Evolutionary conservation across 2,113 vertebrate genomes (phyloP).

Genomic region (Xiphophorus maculatus): DNA sequence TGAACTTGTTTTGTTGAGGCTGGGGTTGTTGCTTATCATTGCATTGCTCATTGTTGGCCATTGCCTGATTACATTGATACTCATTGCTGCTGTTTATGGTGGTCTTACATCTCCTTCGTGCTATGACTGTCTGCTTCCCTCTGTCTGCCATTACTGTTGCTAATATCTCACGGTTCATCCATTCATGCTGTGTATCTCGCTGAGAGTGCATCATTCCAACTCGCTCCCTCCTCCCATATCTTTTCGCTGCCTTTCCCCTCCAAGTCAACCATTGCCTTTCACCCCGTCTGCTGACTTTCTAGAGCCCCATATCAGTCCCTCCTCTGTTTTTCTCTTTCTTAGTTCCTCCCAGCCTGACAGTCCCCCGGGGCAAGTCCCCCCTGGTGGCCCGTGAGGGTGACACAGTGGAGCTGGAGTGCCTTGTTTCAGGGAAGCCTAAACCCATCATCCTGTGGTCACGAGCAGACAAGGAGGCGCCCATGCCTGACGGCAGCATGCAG

Average conservation of each 20-base stretch:
- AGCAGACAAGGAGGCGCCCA: conserved; percentile 91
- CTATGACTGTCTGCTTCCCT: conserved; percentile 24
- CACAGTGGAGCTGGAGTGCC: conserved; percentile 96
- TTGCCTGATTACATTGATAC: conserved; percentile 54
- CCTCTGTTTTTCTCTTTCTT: conserved; percentile 85
- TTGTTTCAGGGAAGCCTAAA: conserved; percentile 98
- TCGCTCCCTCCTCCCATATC: conserved; percentile 37
- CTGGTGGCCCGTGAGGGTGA: conserved; percentile 95
- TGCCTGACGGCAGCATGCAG: conserved; percentile 95
- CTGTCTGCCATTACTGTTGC: conserved; percentile 32
- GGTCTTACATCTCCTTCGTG: conserved; percentile 23
- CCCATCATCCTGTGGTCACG: conserved; percentile 98
- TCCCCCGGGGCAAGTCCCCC: conserved; percentile 95
- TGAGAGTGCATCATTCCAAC: conserved; percentile 52
- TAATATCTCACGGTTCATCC: conserved; percentile 54
- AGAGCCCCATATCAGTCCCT: conserved; percentile 85
- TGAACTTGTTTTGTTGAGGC: neutral
- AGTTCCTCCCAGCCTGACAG: conserved; percentile 98
- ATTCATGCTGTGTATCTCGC: conserved; percentile 43
- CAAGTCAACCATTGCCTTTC: conserved; percentile 51
- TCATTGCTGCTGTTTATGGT: conserved; percentile 34
- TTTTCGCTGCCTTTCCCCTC: conserved; percentile 26
- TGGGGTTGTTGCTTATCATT: conserved; percentile 37
- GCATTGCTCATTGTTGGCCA: conserved; percentile 56
- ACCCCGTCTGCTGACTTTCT: conserved; percentile 75